These are phyloP conservation scores for Scaptodrosophila lebanonensis DNA, from an alignment of 1,140 invertebrate genomes.

Conservation along the genomic window DNA sequence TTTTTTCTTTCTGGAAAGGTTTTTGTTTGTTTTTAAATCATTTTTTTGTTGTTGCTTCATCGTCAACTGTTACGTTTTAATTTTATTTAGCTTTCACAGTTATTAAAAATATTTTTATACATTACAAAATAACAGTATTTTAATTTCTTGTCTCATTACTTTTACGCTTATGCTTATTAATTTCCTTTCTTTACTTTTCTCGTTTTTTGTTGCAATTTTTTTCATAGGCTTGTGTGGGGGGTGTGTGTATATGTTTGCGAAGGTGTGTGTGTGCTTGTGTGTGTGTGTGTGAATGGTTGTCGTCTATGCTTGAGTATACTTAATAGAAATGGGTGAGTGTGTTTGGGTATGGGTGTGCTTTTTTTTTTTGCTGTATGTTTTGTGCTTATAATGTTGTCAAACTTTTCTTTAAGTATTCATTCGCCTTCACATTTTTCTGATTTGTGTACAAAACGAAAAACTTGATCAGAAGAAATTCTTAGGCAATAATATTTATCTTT, in stretches of 20 bases:
- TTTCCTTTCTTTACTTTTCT: conserved; percentile 56
- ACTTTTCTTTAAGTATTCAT: conserved; percentile 7
- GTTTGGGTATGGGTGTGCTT: conserved; percentile 21
- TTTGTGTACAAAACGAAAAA: conserved; percentile 39
- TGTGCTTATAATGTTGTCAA: conserved; percentile 54
- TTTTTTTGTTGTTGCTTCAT: conserved; percentile 51
- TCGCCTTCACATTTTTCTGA: neutral
- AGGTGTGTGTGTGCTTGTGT: conserved; percentile 39
- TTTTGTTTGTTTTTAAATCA: conserved; percentile 40
- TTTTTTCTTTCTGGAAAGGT: conserved; percentile 59
- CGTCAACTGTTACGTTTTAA: conserved; percentile 68
- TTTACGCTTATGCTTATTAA: conserved; percentile 70
- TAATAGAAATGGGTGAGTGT: conserved; percentile 21
- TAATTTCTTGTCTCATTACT: conserved; percentile 51
- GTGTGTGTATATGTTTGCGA: conserved; percentile 1
- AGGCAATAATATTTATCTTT: no score
- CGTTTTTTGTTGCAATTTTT: conserved; percentile 67
- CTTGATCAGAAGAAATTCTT: conserved; percentile 16
- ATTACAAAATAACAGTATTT: conserved; percentile 77
- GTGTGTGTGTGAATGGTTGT: conserved; percentile 12
- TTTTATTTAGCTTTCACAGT: conserved; percentile 78
- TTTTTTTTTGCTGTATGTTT: conserved; percentile 49
- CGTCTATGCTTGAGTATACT: conserved; percentile 24
- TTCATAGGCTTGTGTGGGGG: conserved; percentile 33
- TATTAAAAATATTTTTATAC: conserved; percentile 78